Evolutionary conservation across 2,888 invertebrate genomes (phyloP).

Genomic region (Tetragnatha montana): DNA sequence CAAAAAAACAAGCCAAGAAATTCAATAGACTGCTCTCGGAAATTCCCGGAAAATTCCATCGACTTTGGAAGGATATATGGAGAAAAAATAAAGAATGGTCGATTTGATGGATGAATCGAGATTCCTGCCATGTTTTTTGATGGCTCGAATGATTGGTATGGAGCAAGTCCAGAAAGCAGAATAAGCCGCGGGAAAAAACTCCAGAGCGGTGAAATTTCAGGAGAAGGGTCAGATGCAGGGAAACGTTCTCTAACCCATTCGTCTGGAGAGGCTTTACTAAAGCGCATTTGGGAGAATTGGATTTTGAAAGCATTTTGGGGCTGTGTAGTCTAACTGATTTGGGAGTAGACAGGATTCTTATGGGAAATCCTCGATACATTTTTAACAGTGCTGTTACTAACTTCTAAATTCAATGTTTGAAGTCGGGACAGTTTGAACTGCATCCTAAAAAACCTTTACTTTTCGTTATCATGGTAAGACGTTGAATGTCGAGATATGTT

Average conservation of each 20-base stretch:
- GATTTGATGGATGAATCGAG: constrained; percentile 47
- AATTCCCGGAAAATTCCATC: constrained; percentile 13
- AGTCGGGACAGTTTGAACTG: no score
- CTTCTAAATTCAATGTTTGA: no score
- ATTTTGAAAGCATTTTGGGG: not conserved
- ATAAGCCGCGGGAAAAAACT: not conserved
- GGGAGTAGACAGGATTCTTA: no score
- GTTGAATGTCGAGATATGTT: no score
- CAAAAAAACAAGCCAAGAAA: not conserved
- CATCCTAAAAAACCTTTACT: no score
- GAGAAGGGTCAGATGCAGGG: not conserved
- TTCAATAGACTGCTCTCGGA: not conserved
- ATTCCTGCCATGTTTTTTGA: constrained; percentile 54
- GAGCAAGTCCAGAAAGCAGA: constrained; percentile 14
- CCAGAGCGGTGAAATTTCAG: constrained; percentile 24
- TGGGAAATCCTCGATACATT: no score
- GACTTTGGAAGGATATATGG: not conserved
- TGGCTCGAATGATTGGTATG: constrained; percentile 23
- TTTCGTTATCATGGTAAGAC: no score
- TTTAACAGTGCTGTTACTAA: no score
- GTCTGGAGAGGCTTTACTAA: not conserved
- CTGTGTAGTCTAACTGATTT: no score
- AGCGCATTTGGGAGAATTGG: constrained; percentile 12
- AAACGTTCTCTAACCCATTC: not conserved
- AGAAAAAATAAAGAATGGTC: constrained; percentile 16